Percentiles rank a stretch among this genome's conserved stretches.
phyloP scores from a whole-genome alignment of 2,888 invertebrate genomes.

The Pogonocherus hispidulus region DNA sequence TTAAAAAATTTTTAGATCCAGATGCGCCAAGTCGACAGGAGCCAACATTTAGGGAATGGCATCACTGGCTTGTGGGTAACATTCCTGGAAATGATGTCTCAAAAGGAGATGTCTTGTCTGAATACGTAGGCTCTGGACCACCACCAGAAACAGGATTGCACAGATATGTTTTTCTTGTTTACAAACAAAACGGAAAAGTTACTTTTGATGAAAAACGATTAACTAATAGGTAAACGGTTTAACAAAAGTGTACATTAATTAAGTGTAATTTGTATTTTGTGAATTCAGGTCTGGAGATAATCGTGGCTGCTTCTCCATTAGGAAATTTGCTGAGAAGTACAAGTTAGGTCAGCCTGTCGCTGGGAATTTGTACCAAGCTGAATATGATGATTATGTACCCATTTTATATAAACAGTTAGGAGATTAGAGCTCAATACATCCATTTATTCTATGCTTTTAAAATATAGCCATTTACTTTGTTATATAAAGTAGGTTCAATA shows the following conservation, averaged over 20 bases:
- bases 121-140: conserved; percentile 89
- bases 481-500: background rate
- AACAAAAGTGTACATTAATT: conserved; percentile 48
- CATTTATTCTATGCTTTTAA: background rate
- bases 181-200: conserved; percentile 63
- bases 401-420: conserved; percentile 81
- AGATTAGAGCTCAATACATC: conserved; percentile 21
- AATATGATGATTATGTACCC: conserved; percentile 92
- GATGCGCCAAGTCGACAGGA: conserved; percentile 89
- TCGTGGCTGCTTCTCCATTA: conserved; percentile 77
- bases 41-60: conserved; percentile 88
- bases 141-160: conserved; percentile 79
- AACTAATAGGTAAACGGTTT: conserved; percentile 54
- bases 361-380: conserved; percentile 90
- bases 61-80: conserved; percentile 83
- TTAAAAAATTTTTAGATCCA: conserved; percentile 74
- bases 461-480: background rate
- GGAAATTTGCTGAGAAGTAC: conserved; percentile 85
- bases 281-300: conserved; percentile 69
- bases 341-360: conserved; percentile 86
- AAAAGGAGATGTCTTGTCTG: conserved; percentile 81
- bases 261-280: background rate
- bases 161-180: conserved; percentile 79
- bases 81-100: conserved; percentile 69
- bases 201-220: conserved; percentile 59